Evolutionary conservation across 1,140 invertebrate species (phyloP).

Genomic region (Metopolophium dirhodum): DNA sequence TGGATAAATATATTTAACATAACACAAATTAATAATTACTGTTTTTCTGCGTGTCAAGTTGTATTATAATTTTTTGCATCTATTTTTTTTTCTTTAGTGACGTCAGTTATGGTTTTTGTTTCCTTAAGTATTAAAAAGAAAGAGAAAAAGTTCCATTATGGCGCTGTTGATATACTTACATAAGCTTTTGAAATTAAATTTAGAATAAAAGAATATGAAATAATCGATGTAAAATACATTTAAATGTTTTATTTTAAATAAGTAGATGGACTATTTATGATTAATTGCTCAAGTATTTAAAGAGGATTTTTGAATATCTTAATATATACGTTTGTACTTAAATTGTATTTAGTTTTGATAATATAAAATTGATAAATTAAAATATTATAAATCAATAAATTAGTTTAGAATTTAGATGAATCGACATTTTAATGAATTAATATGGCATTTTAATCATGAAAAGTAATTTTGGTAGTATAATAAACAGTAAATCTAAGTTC

Average conservation of each 20-base stretch:
- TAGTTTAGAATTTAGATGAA: not conserved
- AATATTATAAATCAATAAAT: not conserved
- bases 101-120: not conserved
- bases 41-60: slow-evolving; percentile 4
- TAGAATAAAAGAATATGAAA: not conserved
- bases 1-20: not conserved
- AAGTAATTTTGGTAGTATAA: not conserved
- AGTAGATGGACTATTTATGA: not conserved
- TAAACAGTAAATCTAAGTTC: not conserved
- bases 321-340: not conserved
- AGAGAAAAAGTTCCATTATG: not conserved
- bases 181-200: not conserved
- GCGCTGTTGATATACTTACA: not conserved
- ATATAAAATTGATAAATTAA: not conserved
- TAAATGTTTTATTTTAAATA: not conserved
- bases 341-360: not conserved
- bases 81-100: slow-evolving; percentile 34
- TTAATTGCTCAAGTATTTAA: not conserved
- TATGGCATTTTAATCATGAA: not conserved
- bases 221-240: not conserved
- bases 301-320: not conserved
- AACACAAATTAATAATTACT: slow-evolving; percentile 47
- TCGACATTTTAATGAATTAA: too few species aligned
- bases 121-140: not conserved
- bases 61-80: slow-evolving; percentile 20